Base-by-base conservation (phyloP, 2,888 invertebrate genomes). In the Lasius fuliginosus region DNA sequence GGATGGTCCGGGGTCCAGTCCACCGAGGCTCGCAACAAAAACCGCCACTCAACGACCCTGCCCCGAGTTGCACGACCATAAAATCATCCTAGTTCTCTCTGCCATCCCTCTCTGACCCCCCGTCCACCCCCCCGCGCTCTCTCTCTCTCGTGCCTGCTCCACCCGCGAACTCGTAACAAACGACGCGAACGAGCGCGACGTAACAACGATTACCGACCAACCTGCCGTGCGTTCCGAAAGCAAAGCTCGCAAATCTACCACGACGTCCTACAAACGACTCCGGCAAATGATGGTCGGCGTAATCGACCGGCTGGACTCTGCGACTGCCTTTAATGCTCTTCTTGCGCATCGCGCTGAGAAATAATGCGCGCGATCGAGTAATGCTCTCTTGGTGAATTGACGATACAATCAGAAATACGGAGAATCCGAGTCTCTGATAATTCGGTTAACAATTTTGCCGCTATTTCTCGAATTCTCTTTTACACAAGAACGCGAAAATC, bases 41-140 rank as follows among this genome's bases (percentile, higher is more conserved):
- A 92, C 92, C 91, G 90, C 92, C 93, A 92, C 93, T 94, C 93
- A 92, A 92, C 91, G 92, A 92, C 89, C 90, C 90, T 89, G 88
- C 88, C 88, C 86, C 88, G 91, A 90, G 90, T 89, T 87, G 88
- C 89, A 91, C 89, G 90, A 92, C 90, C 93, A 92, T 94, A 93
- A 93, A 93, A 93, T 93, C 91, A 92, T 93, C 90, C 91, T 92
- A 92, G 92, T 93, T 92, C 90, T 91, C 89, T 88, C 76, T 40
- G 84, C 87, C 87, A 90, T 85, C 85, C 64, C 46, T 12, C 18
- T 9, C n/a, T n/a, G 60, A 18, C 65, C 12, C 40, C 49, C n/a
- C 27, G 49, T 67, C 46, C 42, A 40, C 46, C 23, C 36, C 40
- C 49, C 12, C 64, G 49, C 76, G 53, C 83, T 18, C 27, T 53